Conservation (phyloP, 2,113 vertebrate genomes). For the Grus americana region DNA sequence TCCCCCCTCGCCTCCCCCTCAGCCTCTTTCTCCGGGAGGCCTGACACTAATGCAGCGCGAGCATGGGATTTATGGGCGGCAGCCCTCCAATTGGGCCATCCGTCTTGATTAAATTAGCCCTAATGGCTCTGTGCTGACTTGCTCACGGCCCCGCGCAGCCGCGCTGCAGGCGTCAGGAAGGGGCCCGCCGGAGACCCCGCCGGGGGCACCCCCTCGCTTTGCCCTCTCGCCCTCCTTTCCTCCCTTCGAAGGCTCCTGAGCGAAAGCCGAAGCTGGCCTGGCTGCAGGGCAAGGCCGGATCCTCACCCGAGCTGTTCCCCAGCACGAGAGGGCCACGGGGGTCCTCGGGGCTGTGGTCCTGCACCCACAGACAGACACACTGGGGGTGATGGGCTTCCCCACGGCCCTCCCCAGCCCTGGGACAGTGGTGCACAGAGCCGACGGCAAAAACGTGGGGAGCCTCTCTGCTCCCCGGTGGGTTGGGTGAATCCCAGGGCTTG, state of each 20-base stretch:
- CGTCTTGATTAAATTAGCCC: slow-evolving; percentile 63
- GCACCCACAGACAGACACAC: rapidly evolving
- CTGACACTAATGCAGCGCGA: slow-evolving; percentile 28
- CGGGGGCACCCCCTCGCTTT: rapidly evolving
- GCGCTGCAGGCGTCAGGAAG: rapidly evolving
- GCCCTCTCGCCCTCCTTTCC: neutral
- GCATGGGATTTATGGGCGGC: slow-evolving; percentile 44
- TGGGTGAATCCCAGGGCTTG: neutral
- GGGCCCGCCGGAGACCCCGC: neutral
- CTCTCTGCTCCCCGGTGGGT: neutral
- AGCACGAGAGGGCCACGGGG: neutral
- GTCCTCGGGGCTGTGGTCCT: neutral
- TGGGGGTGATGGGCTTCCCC: rapidly evolving
- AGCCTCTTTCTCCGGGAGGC: neutral
- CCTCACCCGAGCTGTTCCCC: neutral
- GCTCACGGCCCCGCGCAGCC: neutral
- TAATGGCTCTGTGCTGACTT: slow-evolving; percentile 38
- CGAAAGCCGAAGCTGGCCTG: rapidly evolving
- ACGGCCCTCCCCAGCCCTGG: rapidly evolving
- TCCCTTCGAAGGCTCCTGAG: rapidly evolving
- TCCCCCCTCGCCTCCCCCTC: neutral
- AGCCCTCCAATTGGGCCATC: slow-evolving; percentile 59
- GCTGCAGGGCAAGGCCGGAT: neutral
- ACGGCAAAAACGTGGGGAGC: rapidly evolving
- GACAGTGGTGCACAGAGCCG: neutral